phyloP scores from a whole-genome alignment of 2,797 vertebrate genomes.

The Aphelocoma californica region DNA sequence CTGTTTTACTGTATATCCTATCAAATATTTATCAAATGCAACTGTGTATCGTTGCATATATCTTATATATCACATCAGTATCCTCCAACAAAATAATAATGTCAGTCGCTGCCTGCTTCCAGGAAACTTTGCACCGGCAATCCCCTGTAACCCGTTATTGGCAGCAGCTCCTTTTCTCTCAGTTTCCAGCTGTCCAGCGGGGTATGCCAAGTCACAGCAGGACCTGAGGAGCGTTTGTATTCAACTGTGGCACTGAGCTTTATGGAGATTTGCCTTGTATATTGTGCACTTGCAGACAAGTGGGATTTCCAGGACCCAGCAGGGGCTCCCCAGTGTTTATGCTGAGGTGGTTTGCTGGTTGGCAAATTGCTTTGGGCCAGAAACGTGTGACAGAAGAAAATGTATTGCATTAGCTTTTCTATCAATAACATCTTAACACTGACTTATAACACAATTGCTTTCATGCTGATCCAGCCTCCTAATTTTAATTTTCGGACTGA shows the following conservation, averaged over 20 bases:
- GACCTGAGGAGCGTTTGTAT: constrained; percentile 86
- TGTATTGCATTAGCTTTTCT: constrained; percentile 67
- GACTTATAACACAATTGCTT: constrained; percentile 54
- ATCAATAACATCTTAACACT: constrained; percentile 58
- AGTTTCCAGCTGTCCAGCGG: constrained; percentile 93
- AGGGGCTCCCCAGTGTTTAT: constrained; percentile 82
- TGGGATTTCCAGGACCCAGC: constrained; percentile 86
- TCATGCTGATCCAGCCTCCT: constrained; percentile 57
- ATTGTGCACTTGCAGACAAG: constrained; percentile 86
- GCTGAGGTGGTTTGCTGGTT: constrained; percentile 85
- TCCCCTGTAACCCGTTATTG: constrained; percentile 83
- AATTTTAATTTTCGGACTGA: constrained; percentile 59
- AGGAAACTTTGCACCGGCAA: constrained; percentile 76
- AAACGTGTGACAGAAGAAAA: constrained; percentile 70
- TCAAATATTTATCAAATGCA: constrained; percentile 1
- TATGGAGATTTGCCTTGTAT: constrained; percentile 75
- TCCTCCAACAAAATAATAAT: constrained; percentile 74
- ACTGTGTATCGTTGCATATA: neutral
- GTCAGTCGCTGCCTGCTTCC: constrained; percentile 60
- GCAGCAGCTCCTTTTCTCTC: constrained; percentile 82
- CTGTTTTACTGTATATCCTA: constrained; percentile 51
- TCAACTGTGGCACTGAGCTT: constrained; percentile 80
- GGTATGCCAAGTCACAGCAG: constrained; percentile 97
- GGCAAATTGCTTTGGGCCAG: constrained; percentile 79
- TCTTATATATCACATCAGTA: constrained; percentile 63